Base-by-base conservation (phyloP, 2,113 vertebrate species). In the Geococcyx californianus region DNA sequence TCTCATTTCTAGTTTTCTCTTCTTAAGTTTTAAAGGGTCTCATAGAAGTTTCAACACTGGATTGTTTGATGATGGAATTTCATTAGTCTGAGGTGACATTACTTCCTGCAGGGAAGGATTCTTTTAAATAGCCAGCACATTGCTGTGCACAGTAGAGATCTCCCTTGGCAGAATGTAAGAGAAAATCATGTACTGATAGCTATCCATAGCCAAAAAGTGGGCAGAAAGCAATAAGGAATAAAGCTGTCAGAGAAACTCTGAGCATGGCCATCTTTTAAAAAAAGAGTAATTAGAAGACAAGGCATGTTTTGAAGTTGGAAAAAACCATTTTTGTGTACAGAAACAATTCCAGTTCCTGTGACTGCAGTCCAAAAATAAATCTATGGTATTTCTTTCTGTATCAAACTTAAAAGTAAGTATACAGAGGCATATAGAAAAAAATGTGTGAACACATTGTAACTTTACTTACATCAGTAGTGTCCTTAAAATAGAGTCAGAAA, bases 71-170 rank as follows among this genome's bases (percentile, higher is more conserved):
- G 72, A 89, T 84, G 84, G 86, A 87, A 96, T 96, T 96, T 93
- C 91, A 92, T 96, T 95, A 96, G 85, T 64, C 42, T 93, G 72
- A 92, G 90, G 84, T 87, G 94, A 96, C 91, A 84, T 76, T 95
- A 75, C 82, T 92, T 95, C 84, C 90, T 93, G 60, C 38, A 84
- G 81, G 47, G 80, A 96, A 94, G 75, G 44, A 73, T 60, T 95
- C 77, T 78, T 94, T 92, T 42, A 95, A 95, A 89, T 90, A 3
- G 4, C 68, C 4, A 1, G 87, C 70, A 75, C 73, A 54, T 86
- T 76, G 55, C 72, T 91, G 68, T 75, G 56, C 86, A 87, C 70
- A 90, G 55, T 54, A 62, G 79, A 93, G 88, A 87, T 42, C 79
- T 94, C 70, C 64, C 68, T 95, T 92, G 82, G 82, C 81, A 91